Percentiles rank a stretch among this genome's conserved stretches.
Conservation (phyloP, 2,113 vertebrate genomes). For the Zootoca vivipara region DNA sequence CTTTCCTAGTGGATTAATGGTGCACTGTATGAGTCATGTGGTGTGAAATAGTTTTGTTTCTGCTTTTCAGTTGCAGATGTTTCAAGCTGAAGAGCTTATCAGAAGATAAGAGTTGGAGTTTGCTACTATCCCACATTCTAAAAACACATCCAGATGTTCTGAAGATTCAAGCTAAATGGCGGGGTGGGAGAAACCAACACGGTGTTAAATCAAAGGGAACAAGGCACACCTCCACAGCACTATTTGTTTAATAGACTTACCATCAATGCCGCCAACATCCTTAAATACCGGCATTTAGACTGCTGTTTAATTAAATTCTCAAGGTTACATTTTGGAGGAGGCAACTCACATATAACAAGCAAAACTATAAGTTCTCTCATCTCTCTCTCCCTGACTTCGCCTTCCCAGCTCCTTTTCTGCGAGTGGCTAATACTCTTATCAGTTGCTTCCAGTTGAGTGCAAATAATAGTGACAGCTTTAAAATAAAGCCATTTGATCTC, state of each 20-base stretch:
- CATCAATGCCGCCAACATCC: slow-evolving; percentile 56
- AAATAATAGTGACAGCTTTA: slow-evolving; percentile 66
- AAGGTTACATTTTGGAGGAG: slow-evolving; percentile 65
- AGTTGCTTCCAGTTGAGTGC: slow-evolving; percentile 64
- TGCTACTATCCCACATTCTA: slow-evolving; percentile 72
- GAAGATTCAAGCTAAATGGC: slow-evolving; percentile 54
- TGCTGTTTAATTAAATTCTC: slow-evolving; percentile 76
- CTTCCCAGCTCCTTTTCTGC: slow-evolving; percentile 38
- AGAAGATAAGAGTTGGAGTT: slow-evolving; percentile 68
- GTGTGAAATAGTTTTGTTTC: slow-evolving; percentile 57
- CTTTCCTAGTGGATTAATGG: slow-evolving; percentile 35
- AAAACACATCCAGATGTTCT: slow-evolving; percentile 74
- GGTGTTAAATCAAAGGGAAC: slow-evolving; percentile 68
- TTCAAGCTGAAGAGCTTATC: slow-evolving; percentile 70
- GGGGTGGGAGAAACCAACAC: slow-evolving; percentile 41
- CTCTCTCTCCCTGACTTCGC: neutral
- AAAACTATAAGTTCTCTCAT: slow-evolving; percentile 51
- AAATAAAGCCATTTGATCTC: slow-evolving; percentile 63
- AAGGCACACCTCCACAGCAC: slow-evolving; percentile 68
- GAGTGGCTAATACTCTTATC: slow-evolving; percentile 66
- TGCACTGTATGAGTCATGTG: slow-evolving; percentile 40
- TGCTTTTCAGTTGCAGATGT: slow-evolving; percentile 42
- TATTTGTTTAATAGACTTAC: slow-evolving; percentile 75
- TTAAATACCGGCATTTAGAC: slow-evolving; percentile 66
- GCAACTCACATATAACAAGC: slow-evolving; percentile 70